Conservation (phyloP, 2,888 invertebrate species). For the Drosophila monieri region DNA sequence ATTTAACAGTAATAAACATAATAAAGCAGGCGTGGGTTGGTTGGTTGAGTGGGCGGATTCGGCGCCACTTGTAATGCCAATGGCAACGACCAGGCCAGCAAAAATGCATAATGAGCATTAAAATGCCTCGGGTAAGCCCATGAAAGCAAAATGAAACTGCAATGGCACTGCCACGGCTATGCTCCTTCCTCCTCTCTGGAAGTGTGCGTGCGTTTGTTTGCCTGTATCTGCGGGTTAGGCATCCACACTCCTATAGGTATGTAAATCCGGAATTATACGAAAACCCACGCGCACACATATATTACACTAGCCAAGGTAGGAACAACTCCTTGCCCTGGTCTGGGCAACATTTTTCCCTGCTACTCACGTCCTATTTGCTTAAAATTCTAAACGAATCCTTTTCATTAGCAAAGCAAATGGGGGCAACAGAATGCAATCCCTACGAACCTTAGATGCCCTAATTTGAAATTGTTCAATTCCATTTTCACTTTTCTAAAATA, state of each 20-base stretch:
- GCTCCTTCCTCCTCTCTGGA: conserved; percentile 10
- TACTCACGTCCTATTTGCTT: conserved; percentile 79
- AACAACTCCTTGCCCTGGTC: conserved; percentile 11
- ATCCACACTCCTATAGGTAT: conserved; percentile 50
- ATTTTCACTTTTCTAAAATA: no score
- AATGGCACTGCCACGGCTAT: conserved; percentile 68
- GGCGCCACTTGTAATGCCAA: conserved; percentile 44
- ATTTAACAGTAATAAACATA: conserved; percentile 79
- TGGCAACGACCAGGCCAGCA: conserved; percentile 58
- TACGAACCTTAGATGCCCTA: conserved; percentile 31
- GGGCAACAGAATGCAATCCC: not conserved
- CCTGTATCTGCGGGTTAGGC: conserved; percentile 25
- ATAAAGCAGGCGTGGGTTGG: conserved; percentile 60
- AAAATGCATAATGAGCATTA: conserved; percentile 80
- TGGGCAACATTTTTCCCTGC: conserved; percentile 46
- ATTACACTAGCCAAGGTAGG: conserved; percentile 33
- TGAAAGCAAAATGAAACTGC: conserved; percentile 64
- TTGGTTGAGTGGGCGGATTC: conserved; percentile 12
- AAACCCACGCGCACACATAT: conserved; percentile 1
- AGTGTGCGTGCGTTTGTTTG: conserved; percentile 14
- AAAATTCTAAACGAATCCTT: conserved; percentile 79
- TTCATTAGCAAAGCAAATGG: conserved; percentile 68
- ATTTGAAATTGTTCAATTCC: not conserved
- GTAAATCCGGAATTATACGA: conserved; percentile 45
- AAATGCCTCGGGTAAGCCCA: conserved; percentile 58